Conservation (phyloP, 2,888 invertebrate species). For the Dryadula phaetusa region DNA sequence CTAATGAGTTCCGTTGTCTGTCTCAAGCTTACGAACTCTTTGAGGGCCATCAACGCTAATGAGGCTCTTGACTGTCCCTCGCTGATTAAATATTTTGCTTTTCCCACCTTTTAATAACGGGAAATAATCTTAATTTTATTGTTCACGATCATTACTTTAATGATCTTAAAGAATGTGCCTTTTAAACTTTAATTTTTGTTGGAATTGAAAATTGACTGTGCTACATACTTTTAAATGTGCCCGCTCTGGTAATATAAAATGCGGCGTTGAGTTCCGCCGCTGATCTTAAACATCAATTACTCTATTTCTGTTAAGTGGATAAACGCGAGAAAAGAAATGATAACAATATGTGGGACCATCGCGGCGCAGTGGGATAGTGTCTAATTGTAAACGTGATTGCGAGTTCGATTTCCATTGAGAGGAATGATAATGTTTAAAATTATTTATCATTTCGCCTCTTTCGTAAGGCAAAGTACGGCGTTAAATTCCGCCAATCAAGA, state of each 20-base stretch:
- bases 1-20: constrained; percentile 53
- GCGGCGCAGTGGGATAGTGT: too few species aligned
- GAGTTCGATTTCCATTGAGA: too few species aligned
- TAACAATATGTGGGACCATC: too few species aligned
- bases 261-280: neutral
- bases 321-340: too few species aligned
- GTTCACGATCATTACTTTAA: constrained; percentile 33
- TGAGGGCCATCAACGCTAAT: constrained; percentile 68
- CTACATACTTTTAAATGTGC: neutral
- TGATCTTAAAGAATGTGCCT: constrained; percentile 29
- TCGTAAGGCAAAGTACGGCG: neutral
- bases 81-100: constrained; percentile 68
- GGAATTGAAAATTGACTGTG: neutral
- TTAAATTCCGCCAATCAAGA: neutral
- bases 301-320: too few species aligned
- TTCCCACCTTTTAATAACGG: constrained; percentile 57
- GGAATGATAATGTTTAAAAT: too few species aligned
- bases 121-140: constrained; percentile 46
- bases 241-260: neutral
- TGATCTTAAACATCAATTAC: too few species aligned
- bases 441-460: too few species aligned
- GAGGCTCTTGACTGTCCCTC: constrained; percentile 68
- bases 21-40: constrained; percentile 55
- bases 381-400: too few species aligned
- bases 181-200: neutral